Evolutionary conservation across 1,140 invertebrate genomes (phyloP), one percentile per base, ranked within the genome.

Genomic region (Macrobrachium nipponense): DNA sequence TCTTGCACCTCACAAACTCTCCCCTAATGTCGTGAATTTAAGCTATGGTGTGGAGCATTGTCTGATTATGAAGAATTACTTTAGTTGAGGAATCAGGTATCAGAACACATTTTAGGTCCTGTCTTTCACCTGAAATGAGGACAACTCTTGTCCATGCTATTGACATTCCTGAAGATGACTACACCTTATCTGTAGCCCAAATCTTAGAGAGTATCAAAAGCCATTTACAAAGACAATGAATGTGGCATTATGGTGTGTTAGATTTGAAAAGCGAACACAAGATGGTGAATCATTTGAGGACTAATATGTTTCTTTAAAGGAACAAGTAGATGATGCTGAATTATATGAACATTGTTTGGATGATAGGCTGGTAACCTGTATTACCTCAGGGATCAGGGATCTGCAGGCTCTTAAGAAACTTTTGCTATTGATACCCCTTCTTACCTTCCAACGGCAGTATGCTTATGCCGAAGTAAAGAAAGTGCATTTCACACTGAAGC

Each of bases 351-450:
- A 43, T 36, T 80, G 79, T 18, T 3, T 80, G 17, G 79, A 80
- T 12, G 17, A 62, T 6, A 15, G 64, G 20, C 27, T 80, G 62
- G 79, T 80, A n/a, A 80, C 79, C 23, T 43, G 61, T 18, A 44
- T 80, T 14, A 80, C 79, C 2, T 68, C 79, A 18, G 62, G 62
- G 15, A 66, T 68, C 20, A 20, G 61, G 15, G 62, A 80, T 44
- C 61, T 68, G 23, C n/a, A 80, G 11, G 44, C 62, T 44, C 27
- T 36, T 5, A 64, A 43, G 11, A 5, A 43, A 36, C 43, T 68
- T 66, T 68, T 11, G 79, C 62, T 12, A 80, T 80, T n/a, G 79
- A 80, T 51, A 36, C 79, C 15, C 62, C 79, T 12, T 66, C 79
- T 12, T 7, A n/a, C 12, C 79, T 80, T 6, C 18, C 79, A 2